These are phyloP conservation scores for Strigamia maritima DNA, from an alignment of 2,888 invertebrate species.

Conservation along the genomic window DNA sequence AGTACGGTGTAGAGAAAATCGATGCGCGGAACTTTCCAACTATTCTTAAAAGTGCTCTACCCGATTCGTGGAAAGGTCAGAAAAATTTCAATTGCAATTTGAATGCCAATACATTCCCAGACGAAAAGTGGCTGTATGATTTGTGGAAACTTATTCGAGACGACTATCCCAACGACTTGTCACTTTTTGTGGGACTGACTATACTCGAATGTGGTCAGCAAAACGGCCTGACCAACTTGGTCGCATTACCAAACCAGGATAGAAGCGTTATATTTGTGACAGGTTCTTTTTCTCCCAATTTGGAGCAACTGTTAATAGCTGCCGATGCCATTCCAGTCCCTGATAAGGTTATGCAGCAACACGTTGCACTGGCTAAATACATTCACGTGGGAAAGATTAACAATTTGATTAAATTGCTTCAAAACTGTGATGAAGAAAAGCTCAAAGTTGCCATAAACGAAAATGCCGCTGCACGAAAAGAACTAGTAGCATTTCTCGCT, in stretches of 20 bases:
- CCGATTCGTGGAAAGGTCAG: background rate
- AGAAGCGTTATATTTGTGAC: background rate
- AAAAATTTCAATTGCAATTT: background rate
- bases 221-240: background rate
- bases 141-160: background rate
- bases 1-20: background rate
- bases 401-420: background rate
- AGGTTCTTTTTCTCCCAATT: background rate
- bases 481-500: background rate
- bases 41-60: background rate
- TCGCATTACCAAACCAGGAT: background rate
- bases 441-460: background rate
- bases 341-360: background rate
- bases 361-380: background rate
- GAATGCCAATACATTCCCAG: background rate
- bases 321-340: background rate
- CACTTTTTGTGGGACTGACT: background rate
- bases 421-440: background rate
- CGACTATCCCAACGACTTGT: background rate
- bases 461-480: too few species aligned
- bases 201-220: background rate
- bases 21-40: background rate
- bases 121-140: background rate
- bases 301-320: background rate
- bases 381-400: background rate